Evolutionary conservation across 2,888 invertebrate species (phyloP).

Genomic region (Ferdinandea cuprea): DNA sequence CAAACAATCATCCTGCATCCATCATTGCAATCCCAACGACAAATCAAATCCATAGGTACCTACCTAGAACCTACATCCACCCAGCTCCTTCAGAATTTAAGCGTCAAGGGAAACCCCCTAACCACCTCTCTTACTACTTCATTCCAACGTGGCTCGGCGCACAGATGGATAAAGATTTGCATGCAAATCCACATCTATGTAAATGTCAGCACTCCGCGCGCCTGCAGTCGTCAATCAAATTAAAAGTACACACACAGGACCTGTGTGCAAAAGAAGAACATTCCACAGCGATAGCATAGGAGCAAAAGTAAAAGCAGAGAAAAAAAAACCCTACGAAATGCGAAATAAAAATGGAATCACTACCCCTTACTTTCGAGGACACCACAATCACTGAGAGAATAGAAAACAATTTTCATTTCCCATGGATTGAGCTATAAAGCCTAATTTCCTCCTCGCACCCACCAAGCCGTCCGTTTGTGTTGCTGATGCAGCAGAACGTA

Average conservation of each 20-base stretch:
- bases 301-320: not conserved
- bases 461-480: not conserved
- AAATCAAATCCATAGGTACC: conserved; percentile 47
- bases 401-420: conserved; percentile 73
- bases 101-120: not conserved
- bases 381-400: conserved; percentile 71
- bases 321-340: not conserved
- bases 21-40: conserved; percentile 56
- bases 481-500: conserved; percentile 28
- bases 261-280: conserved; percentile 24
- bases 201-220: conserved; percentile 9
- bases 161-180: conserved; percentile 23
- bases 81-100: conserved; percentile 2
- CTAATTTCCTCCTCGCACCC: conserved; percentile 48
- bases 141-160: conserved; percentile 23
- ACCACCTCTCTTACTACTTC: not conserved
- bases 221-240: conserved; percentile 71
- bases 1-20: conserved; percentile 63
- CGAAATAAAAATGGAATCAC: conserved; percentile 39
- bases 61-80: not conserved
- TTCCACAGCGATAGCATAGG: too few relatives aligned
- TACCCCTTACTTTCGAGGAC: conserved; percentile 48
- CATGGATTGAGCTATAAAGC: conserved; percentile 71
- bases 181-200: conserved; percentile 41
- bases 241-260: conserved; percentile 47